Evolutionary conservation across 2,113 vertebrate genomes (phyloP).

Genomic region (Hippotragus niger): DNA sequence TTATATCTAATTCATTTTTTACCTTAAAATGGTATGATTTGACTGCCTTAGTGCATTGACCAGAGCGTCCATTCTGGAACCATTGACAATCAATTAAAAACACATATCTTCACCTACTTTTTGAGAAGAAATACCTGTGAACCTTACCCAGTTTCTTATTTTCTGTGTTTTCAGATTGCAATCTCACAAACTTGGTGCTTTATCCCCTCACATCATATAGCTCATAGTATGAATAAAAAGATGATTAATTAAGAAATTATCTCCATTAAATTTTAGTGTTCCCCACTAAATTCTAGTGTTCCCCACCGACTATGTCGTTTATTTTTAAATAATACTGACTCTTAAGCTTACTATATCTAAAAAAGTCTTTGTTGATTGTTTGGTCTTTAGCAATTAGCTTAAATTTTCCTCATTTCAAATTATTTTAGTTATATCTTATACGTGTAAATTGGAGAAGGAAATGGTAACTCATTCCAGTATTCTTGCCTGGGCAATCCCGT

Average conservation of each 20-base stretch:
- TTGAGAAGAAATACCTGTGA: background rate
- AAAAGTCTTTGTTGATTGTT: background rate
- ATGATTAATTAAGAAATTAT: background rate
- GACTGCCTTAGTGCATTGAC: background rate
- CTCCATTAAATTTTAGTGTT: background rate
- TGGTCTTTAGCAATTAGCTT: background rate
- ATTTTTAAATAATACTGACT: background rate
- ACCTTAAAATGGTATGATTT: background rate
- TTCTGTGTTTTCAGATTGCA: background rate
- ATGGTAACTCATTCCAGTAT: background rate
- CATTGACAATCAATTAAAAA: background rate
- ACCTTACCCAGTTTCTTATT: background rate
- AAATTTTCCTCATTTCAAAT: background rate
- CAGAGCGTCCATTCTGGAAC: background rate
- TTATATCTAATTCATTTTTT: background rate
- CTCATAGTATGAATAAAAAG: background rate
- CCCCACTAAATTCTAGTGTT: background rate
- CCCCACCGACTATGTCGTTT: background rate
- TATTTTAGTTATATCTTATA: background rate
- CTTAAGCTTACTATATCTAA: background rate
- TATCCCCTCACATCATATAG: background rate
- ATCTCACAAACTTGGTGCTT: background rate
- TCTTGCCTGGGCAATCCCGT: background rate
- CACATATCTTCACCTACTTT: background rate
- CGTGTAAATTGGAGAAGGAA: background rate